phyloP scores from a whole-genome alignment of 2,797 vertebrate genomes.

The Melanotaenia nigrans region DNA sequence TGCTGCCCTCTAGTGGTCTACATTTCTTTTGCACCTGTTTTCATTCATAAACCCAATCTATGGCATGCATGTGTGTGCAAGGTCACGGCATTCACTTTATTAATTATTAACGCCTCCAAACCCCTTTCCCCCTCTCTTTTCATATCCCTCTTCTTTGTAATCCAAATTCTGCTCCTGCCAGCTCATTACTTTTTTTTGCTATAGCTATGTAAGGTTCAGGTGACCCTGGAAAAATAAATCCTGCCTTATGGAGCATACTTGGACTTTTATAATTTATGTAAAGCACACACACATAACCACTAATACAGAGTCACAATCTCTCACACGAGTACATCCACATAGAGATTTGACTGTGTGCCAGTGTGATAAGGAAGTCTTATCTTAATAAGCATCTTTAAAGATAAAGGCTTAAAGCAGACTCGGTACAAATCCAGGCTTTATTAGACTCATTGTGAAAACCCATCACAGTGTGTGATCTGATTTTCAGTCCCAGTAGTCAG shows the following conservation, averaged over 20 bases:
- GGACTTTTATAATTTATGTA: constrained; percentile 11
- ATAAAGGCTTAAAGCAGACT: constrained; percentile 55
- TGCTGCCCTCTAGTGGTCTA: constrained; percentile 72
- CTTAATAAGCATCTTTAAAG: constrained; percentile 72
- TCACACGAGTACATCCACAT: constrained; percentile 23
- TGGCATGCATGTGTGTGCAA: constrained; percentile 3
- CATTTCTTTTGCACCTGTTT: neutral
- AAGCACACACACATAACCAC: constrained; percentile 12
- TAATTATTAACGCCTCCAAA: constrained; percentile 30
- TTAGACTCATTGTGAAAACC: constrained; percentile 54
- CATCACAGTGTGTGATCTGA: constrained; percentile 28
- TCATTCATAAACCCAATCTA: constrained; percentile 24
- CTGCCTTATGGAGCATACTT: neutral
- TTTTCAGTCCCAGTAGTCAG: constrained; percentile 23
- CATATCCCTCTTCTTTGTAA: neutral
- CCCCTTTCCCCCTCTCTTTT: neutral
- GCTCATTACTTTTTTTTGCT: constrained; percentile 37
- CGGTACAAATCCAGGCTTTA: constrained; percentile 50
- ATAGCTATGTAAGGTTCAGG: constrained; percentile 25
- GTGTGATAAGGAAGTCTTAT: constrained; percentile 70
- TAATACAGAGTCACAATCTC: neutral
- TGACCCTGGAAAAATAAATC: constrained; percentile 30
- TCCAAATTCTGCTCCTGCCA: constrained; percentile 12
- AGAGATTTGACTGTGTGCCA: constrained; percentile 53
- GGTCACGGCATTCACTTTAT: constrained; percentile 20